Base-by-base conservation (phyloP, 2,888 invertebrate species). In the Physocephala rufipes region DNA sequence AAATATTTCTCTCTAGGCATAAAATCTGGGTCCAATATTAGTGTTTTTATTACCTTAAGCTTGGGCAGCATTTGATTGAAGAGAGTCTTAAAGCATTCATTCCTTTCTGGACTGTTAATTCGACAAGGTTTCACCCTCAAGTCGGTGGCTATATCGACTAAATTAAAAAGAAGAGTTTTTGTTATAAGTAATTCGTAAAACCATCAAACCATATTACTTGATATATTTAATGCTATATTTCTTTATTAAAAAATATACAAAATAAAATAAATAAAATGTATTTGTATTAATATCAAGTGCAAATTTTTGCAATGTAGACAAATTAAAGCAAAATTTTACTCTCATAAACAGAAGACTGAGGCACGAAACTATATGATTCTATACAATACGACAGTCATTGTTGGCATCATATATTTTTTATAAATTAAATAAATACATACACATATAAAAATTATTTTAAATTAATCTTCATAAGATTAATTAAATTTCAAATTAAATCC, bases 21-120 rank as follows among this genome's bases (percentile, higher is more conserved):
- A 47, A 1, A 47, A 1, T 1, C 47, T 47, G 16, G 12, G n/a
- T 47, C 16, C 13, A 47, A 47, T 15, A 47, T 1, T 1, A 1
- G 47, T 15, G 49, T n/a, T 5, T 24, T 45, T 26, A n/a, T 72
- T 73, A 81, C 81, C 73, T 79, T 82, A 16, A 87, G 75, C 43
- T 81, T 76, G 0, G 84, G 84, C 7, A 90, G 78, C 7, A 89
- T 87, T 15, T 86, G 80, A 74, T 88, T 86, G 1, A 90, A 87
- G 0, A 89, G 88, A 1, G 88, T 88, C 66, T 87, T 84, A 61
- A 91, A 82, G 76, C 91, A 91, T 62, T 89, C 88, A 78, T 90
- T 89, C 30, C 89, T 86, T 62, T 89, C 87, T 15, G 88, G 84
- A n/a, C 89, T 88, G 78, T 88, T 88, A 66, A 89, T 86, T 70